Base-by-base conservation (phyloP, 1,140 invertebrate genomes). In the Tetramorium parvispinum region DNA sequence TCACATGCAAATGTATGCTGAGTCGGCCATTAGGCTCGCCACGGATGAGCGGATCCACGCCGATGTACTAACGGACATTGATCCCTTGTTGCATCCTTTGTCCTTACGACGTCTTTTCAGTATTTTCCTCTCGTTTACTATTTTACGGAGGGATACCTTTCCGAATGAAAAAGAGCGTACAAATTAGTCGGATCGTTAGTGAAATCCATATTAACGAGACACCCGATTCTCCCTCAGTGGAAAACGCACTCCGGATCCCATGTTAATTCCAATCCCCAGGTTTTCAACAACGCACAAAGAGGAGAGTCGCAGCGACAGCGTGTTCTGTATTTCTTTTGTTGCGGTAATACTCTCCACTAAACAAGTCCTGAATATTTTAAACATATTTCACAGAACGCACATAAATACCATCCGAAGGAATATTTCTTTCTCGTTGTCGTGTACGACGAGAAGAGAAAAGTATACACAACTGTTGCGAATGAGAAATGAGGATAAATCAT, bases 1-100 rank as follows among this genome's bases (percentile, higher is more conserved):
- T 91, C 89, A 87, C 32, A 91, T 91, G 90, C 76, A 91, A 91
- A 91, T 91, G 65, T 27, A 65, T 40, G 27, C 43, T 37, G 87
- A 73, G 82, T 37, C 68, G 81, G 59, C 85, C 85, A 89, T 89
- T 90, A 83, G 78, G 65, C 46, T 61, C 37, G 40, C 40, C 49
- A 87, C 43, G 46, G 73, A 55, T 53, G 73, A 73, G 66, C 75
- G 51, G 78, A 76, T 81, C 51, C 71, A 46, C n/a, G 66, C 24
- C 66, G 65, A 24, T 63, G 59, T 66, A 68, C 49, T 32, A 61
- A 16, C 24, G 68, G 46, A 65, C 51, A 43, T n/a, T 37, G 68
- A 57, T 43, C 82, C 53, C 53, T 55, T 6, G 37, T 13, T 76
- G 24, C 24, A 13, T 63, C 73, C 70, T 68, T 76, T 86, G 66